Base-by-base conservation (phyloP, 2,888 invertebrate genomes). In the Apotomis betuletana region DNA sequence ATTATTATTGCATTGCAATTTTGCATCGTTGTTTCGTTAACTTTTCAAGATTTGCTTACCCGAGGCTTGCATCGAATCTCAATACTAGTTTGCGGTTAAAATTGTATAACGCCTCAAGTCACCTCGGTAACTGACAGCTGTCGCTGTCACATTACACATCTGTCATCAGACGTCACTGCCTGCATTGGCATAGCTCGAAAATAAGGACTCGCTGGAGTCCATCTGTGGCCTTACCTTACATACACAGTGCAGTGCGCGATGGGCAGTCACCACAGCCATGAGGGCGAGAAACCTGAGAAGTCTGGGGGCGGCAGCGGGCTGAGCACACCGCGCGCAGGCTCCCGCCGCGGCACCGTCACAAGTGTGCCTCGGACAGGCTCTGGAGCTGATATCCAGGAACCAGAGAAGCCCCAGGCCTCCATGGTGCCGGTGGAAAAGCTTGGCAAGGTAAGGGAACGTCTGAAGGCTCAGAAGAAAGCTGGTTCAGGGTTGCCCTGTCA, bases 401-500 rank as follows among this genome's bases (percentile, higher is more conserved):
- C 94, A 65, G 95, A 95, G 78, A 94, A 94, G 80, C 93, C 94
- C 74, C 94, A 94, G 44, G 74, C 82, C n/a, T 95, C 95, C 69
- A 93, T 97, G 85, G 92, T 96, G 77, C 96, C 97, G 12, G 94
- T 97, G 65, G 97, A 97, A 84, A 96, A 96, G 88, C 92, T 97
- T 64, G 95, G 96, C 75, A 96, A 97, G 94, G 96, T 96, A 86
- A 87, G 84, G 77, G 38, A 65, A 51, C 52, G 55, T 38, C 38
- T 72, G 78, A 67, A 74, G 75, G 72, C 74, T 63, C 75, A 27
- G 77, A 78, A 78, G 77, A 79, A 77, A 74, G 75, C 72, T 65
- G 73, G 80, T 36, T 59, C 85, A 81, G 78, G 80, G 81, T 79
- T 81, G 77, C 69, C 60, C 46, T 12, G 60, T 67, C 51, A 55